Conservation (phyloP, 1,140 invertebrate species). For the Mycetomoellerius zeteki region DNA sequence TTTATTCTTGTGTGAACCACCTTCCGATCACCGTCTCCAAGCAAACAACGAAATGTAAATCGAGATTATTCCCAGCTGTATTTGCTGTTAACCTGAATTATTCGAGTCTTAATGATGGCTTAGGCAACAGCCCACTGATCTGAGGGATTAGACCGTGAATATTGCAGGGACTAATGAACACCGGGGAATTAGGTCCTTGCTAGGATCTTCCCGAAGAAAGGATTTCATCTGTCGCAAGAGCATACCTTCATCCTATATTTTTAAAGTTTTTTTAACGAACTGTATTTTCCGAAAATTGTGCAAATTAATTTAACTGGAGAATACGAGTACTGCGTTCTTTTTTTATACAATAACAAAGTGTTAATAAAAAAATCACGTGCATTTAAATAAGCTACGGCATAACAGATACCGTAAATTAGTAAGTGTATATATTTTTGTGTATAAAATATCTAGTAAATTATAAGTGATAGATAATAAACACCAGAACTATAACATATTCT, state of each 20-base stretch:
- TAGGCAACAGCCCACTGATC: conserved; percentile 85
- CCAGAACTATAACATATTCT: neutral
- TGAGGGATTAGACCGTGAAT: conserved; percentile 86
- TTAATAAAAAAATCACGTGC: neutral
- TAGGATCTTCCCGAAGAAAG: conserved; percentile 71
- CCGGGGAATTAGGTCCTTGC: conserved; percentile 72
- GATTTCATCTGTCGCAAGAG: conserved; percentile 56
- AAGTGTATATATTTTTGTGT: neutral
- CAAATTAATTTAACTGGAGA: neutral
- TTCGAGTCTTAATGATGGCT: conserved; percentile 88
- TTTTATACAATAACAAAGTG: neutral
- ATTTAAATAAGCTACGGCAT: conserved; percentile 5
- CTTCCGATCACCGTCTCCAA: conserved; percentile 67
- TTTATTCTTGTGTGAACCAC: conserved; percentile 79
- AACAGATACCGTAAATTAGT: no score
- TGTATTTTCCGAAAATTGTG: neutral
- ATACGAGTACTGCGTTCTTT: neutral
- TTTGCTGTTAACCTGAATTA: conserved; percentile 87
- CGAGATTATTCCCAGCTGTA: conserved; percentile 83
- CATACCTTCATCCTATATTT: neutral
- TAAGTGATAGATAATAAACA: neutral
- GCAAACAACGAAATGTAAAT: conserved; percentile 86
- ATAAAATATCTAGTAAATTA: neutral
- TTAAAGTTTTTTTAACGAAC: conserved; percentile 21
- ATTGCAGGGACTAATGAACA: conserved; percentile 85